Percentiles rank a stretch among this genome's conserved stretches.
These are phyloP conservation scores for Strix uralensis DNA, from an alignment of 2,113 vertebrate species.

Conservation along the genomic window DNA sequence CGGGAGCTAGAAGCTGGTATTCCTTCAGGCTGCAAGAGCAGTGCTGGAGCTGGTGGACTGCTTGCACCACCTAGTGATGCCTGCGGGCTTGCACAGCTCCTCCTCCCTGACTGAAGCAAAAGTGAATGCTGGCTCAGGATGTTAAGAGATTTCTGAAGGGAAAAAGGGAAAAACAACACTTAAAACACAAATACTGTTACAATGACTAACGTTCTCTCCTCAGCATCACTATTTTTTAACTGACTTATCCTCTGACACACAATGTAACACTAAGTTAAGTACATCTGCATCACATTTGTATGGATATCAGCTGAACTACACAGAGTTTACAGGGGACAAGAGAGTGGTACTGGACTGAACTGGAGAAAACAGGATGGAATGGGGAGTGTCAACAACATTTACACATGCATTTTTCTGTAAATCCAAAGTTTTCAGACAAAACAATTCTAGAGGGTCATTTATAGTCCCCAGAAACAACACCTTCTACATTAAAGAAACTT, in stretches of 20 bases:
- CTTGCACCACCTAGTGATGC: slow-evolving; percentile 49
- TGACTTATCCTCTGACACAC: background rate
- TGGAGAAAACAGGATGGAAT: background rate
- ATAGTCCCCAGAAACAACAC: background rate
- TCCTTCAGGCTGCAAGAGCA: background rate
- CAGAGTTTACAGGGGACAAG: background rate
- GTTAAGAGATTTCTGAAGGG: background rate
- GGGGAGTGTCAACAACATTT: background rate
- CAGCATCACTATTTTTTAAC: background rate
- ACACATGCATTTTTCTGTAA: background rate
- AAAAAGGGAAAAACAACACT: accelerated
- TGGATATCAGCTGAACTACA: background rate
- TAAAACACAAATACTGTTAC: background rate
- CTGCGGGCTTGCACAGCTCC: background rate
- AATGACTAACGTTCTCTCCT: background rate
- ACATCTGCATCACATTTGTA: background rate
- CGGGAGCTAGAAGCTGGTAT: accelerated
- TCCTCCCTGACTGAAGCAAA: background rate
- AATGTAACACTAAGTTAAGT: no score
- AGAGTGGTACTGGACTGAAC: background rate
- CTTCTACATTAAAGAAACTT: background rate
- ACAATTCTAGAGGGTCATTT: background rate
- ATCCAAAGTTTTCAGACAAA: background rate
- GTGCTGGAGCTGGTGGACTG: background rate
- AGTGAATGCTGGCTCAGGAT: background rate